Base-by-base conservation (phyloP, 2,888 invertebrate species). In the Athetis lepigone region DNA sequence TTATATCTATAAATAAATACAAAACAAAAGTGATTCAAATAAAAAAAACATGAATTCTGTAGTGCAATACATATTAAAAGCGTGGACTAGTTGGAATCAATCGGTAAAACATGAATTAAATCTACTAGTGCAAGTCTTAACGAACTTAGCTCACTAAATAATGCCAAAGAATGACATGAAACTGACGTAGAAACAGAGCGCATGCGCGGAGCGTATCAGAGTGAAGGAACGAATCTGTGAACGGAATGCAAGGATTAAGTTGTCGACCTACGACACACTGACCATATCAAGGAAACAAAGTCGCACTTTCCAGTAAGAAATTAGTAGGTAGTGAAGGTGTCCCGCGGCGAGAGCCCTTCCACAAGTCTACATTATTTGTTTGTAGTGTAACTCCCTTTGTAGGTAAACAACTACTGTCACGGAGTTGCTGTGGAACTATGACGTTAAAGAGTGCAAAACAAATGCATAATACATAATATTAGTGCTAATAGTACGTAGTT, bases 81-180 rank as follows among this genome's bases (percentile, higher is more conserved):
- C 80, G 83, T 84, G 80, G 84, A 84, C 70, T 80, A 80, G 78
- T 77, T 62, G 65, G 62, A 70, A 67, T 72, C 46, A 62, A 66
- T 77, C 60, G 65, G 77, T 71, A 68, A 66, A 57, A 70, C 65
- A 66, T 50, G 54, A 79, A 74, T 79, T 74, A 72, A 73, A 77
- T 78, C 47, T 82, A 80, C 77, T 85, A 87, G 86, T 87, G 84
- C 74, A 86, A 85, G 84, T 86, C 74, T 83, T 81, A 79, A 87
- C 83, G 86, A 90, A 88, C 87, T 88, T 88, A 92, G 92, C 93
- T 93, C 94, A 93, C 92, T 94, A 91, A 88, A 92, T 90, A 94
- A 94, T 94, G 93, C 94, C 94, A 94, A 94, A 94, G 94, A 94
- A 92, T 88, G 91, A 89, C 82, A 89, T 82, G 85, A 87, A 89